Evolutionary conservation across 2,113 vertebrate genomes (phyloP).

Genomic region (Melierax canorus): DNA sequence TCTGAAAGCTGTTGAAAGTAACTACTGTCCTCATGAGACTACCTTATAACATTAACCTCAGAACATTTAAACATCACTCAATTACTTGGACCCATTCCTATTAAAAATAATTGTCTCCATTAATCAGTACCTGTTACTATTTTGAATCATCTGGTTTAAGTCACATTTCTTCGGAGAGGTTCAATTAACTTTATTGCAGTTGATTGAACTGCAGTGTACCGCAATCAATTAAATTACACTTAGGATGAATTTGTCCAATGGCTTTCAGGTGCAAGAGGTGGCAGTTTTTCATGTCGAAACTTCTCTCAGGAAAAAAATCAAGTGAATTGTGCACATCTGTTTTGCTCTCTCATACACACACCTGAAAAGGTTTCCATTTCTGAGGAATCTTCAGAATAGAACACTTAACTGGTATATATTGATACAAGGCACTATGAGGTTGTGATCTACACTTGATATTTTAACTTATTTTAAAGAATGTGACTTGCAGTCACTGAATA

Average conservation of each 20-base stretch:
- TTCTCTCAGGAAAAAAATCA: neutral
- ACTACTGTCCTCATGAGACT: neutral
- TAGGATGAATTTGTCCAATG: neutral
- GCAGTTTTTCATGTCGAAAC: neutral
- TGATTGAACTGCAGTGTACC: constrained; percentile 6
- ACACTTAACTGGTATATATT: too few relatives aligned
- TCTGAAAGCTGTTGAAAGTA: neutral
- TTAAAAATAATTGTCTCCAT: constrained; percentile 48
- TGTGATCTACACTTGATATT: neutral
- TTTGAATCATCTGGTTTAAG: neutral
- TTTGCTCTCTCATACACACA: neutral
- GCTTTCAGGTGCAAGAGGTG: constrained; percentile 22
- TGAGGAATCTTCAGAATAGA: neutral
- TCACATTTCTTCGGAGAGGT: constrained; percentile 12
- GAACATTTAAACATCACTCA: neutral
- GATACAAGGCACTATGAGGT: neutral
- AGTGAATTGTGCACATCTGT: neutral
- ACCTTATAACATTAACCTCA: neutral
- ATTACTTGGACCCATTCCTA: neutral
- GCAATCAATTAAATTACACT: constrained; percentile 46
- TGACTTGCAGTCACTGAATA: neutral
- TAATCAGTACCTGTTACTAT: constrained; percentile 29
- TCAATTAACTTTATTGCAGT: constrained; percentile 57
- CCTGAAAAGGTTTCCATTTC: neutral
- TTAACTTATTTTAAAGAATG: neutral